Evolutionary conservation across 2,888 invertebrate species (phyloP), one percentile per base, ranked within the genome.

Genomic region (Dromius quadrimaculatus): DNA sequence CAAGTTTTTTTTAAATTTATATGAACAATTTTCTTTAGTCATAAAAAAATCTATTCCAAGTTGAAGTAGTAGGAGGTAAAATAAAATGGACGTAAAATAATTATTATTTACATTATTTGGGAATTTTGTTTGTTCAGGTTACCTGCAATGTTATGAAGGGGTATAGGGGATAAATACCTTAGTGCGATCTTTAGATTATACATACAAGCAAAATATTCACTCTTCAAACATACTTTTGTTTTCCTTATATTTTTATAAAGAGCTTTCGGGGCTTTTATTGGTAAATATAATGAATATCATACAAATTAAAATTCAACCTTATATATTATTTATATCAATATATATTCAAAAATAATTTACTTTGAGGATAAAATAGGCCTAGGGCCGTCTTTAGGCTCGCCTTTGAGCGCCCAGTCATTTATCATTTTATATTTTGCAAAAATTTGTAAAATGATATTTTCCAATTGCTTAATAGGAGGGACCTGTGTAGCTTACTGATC

Each of bases 181-280:
- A 38, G n/a, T n/a, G 38, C n/a, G 61, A 22, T 61, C 61, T 41
- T 61, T 61, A n/a, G n/a, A n/a, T n/a, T n/a, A 13, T 20, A 61
- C 61, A 61, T 20, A 61, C 61, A 61, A 61, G 61, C 61, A 61
- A 61, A 61, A 61, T 61, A 61, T 61, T 23, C 61, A 11, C 61
- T 61, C 61, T 38, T 61, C 41, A 61, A 61, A 61, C 61, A 61
- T 41, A 61, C 38, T 13, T 41, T 20, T 61, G n/a, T 61, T 20
- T 28, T 28, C 22, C 28, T 23, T 23, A 13, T 15, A 28, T 13
- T 50, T 15, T 50, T 28, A 28, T 50, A 50, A 50, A 50, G 15
- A 28, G 8, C 50, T 15, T 28, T 23, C 28, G 28, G 11, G 50
- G 13, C 1, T 23, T 43, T 43, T 43, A 11, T 43, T 43, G 15